phyloP scores from a whole-genome alignment of 35 echinoderm and acorn worm genomes.

The Lytechinus pictus region DNA sequence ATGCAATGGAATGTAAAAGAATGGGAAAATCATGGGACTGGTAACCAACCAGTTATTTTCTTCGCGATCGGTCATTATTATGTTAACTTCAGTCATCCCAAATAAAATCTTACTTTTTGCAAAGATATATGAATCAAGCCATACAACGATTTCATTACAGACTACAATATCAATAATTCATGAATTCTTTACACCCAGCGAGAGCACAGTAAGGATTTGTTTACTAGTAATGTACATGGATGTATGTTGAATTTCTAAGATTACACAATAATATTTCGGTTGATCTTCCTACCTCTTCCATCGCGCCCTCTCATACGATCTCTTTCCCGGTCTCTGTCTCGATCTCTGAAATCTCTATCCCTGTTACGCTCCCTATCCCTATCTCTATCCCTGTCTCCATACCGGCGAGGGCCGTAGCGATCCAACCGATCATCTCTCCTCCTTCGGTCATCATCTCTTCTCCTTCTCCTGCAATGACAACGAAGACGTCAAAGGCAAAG shows the following conservation, averaged over 20 bases:
- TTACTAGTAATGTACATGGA: too few species aligned
- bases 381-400: slow-evolving; percentile 46
- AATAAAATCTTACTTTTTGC: too few species aligned
- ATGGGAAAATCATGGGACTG: background rate
- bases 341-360: slow-evolving; percentile 51
- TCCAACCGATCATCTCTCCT: slow-evolving; percentile 57
- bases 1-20: background rate
- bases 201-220: too few species aligned
- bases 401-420: slow-evolving; percentile 27
- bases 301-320: slow-evolving; percentile 40
- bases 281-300: background rate
- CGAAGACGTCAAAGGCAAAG: background rate
- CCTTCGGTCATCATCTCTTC: slow-evolving; percentile 59
- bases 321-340: slow-evolving; percentile 43
- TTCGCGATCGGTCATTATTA: too few species aligned
- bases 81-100: too few species aligned
- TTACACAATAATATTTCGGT: background rate
- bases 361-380: slow-evolving; percentile 51
- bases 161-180: background rate
- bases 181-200: too few species aligned
- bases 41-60: too few species aligned
- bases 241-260: too few species aligned
- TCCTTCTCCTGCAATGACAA: slow-evolving; percentile 45
- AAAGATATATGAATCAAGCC: background rate
- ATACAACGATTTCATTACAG: background rate